Conservation (phyloP, 2,888 invertebrate genomes). For the Drosophila monieri region DNA sequence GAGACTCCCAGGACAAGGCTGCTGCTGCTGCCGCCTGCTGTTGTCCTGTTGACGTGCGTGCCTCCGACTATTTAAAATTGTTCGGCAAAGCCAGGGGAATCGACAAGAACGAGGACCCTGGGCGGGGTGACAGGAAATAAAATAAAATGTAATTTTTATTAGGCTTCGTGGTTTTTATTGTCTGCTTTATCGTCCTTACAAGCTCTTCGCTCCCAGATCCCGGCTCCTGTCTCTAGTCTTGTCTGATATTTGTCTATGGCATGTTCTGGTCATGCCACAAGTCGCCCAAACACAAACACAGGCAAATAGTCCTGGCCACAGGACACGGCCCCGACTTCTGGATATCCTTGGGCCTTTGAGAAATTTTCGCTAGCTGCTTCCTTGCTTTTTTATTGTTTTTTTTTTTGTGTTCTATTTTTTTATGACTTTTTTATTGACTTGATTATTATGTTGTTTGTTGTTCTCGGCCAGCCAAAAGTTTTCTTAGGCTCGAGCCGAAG, state of each 20-base stretch:
- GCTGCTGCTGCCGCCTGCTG: slow-evolving; percentile 4
- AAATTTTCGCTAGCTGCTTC: slow-evolving; percentile 50
- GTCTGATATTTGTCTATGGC: slow-evolving; percentile 77
- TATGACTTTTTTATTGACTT: slow-evolving; percentile 80
- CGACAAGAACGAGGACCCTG: slow-evolving; percentile 14
- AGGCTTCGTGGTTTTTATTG: slow-evolving; percentile 78
- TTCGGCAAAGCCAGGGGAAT: slow-evolving; percentile 28
- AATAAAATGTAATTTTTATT: slow-evolving; percentile 80
- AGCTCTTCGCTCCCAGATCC: slow-evolving; percentile 46
- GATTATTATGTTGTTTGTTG: slow-evolving; percentile 79
- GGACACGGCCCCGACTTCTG: slow-evolving; percentile 34
- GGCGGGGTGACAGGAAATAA: slow-evolving; percentile 54
- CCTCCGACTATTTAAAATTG: slow-evolving; percentile 68
- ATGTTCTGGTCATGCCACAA: slow-evolving; percentile 68
- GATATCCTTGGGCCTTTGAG: slow-evolving; percentile 51
- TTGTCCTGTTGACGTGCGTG: slow-evolving; percentile 66
- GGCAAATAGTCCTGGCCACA: slow-evolving; percentile 63
- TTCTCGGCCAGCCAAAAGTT: slow-evolving; percentile 63
- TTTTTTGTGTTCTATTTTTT: slow-evolving; percentile 54
- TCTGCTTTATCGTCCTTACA: slow-evolving; percentile 76
- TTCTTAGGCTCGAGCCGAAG: slow-evolving; percentile 56
- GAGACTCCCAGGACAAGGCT: slow-evolving; percentile 35
- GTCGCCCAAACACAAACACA: slow-evolving; percentile 41
- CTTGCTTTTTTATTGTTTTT: slow-evolving; percentile 59
- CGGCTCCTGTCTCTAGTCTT: slow-evolving; percentile 54